phyloP scores from a whole-genome alignment of 2,888 invertebrate genomes.

The Corythucha ciliata region DNA sequence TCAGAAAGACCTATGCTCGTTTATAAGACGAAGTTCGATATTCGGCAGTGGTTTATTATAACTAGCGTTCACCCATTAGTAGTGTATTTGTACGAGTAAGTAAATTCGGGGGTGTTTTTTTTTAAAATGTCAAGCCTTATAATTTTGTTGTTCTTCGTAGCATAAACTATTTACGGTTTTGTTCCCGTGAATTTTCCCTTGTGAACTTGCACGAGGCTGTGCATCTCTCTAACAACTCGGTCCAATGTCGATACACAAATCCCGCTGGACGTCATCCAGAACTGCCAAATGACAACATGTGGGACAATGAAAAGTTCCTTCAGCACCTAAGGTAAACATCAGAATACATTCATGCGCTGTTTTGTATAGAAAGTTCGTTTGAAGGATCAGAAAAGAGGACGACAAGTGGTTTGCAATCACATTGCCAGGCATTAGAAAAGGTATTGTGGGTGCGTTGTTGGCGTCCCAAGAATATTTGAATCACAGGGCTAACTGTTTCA shows the following conservation, averaged over 20 bases:
- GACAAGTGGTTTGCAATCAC: constrained; percentile 75
- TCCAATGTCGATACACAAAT: constrained; percentile 79
- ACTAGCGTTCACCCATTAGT: constrained; percentile 83
- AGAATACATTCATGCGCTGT: neutral
- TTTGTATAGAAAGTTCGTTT: constrained; percentile 25
- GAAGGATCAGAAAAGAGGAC: constrained; percentile 61
- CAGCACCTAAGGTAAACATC: constrained; percentile 54
- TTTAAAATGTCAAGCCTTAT: neutral
- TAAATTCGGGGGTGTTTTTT: neutral
- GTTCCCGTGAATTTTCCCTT: constrained; percentile 77
- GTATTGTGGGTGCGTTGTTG: constrained; percentile 66
- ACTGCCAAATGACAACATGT: constrained; percentile 87
- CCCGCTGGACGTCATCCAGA: constrained; percentile 43
- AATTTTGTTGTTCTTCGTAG: constrained; percentile 43
- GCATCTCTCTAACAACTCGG: constrained; percentile 86
- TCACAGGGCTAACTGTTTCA: constrained; percentile 68
- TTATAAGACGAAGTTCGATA: constrained; percentile 88
- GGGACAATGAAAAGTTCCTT: constrained; percentile 80
- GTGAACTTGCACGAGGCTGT: constrained; percentile 85
- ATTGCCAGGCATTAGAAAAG: constrained; percentile 80
- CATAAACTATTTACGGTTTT: constrained; percentile 86
- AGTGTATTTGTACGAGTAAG: constrained; percentile 83
- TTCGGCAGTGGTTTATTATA: constrained; percentile 89
- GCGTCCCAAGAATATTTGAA: constrained; percentile 82
- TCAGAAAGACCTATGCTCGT: constrained; percentile 79